Base-by-base conservation (phyloP, 2,888 invertebrate genomes). In the Choristoneura rosaceana region DNA sequence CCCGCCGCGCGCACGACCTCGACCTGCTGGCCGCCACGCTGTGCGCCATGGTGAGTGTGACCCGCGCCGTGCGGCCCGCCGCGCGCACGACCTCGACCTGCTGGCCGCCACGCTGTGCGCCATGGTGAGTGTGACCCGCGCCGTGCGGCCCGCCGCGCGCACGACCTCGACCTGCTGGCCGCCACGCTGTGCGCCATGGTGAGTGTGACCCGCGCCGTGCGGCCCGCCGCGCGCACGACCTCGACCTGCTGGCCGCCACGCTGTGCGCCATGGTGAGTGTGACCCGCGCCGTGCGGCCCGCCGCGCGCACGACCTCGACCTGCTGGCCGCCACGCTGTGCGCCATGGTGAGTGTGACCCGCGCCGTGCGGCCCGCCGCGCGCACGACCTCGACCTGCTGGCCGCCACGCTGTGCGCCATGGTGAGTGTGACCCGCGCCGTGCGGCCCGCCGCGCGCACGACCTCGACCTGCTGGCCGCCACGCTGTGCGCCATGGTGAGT, bases 41-140 rank as follows among this genome's bases (percentile, higher is more conserved):
- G 25, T 97, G 97, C 90, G 95, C 96, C 73, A 96, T 98, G 96
- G 97, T 88, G 59, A 68, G 47, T 47, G 90, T 98, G 97, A 97
- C 93, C 95, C 77, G 97, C 98, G 79, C 93, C n/a, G n/a, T 98
- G 80, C 95, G 96, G 79, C 89, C 96, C 76, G 95, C 98, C 75
- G 75, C 95, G 96, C 79, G 96, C 97, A n/a, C n/a, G n/a, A n/a
- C n/a, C n/a, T n/a, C n/a, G n/a, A n/a, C n/a, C n/a, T n/a, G 84
- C 95, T 99, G 84, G 98, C 98, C 2, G 95, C 95, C 78, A 95
- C 98, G 75, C 95, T 99, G 90, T 97, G n/a, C n/a, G n/a, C n/a
- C n/a, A n/a, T n/a, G n/a, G n/a, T n/a, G n/a, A 97, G 90, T n/a
- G n/a, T n/a, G 98, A 98, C 88, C 97, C 88, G 97, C 98, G 25